Conservation (phyloP, 2,797 vertebrate genomes). For the Phrynocephalus vlangalii region DNA sequence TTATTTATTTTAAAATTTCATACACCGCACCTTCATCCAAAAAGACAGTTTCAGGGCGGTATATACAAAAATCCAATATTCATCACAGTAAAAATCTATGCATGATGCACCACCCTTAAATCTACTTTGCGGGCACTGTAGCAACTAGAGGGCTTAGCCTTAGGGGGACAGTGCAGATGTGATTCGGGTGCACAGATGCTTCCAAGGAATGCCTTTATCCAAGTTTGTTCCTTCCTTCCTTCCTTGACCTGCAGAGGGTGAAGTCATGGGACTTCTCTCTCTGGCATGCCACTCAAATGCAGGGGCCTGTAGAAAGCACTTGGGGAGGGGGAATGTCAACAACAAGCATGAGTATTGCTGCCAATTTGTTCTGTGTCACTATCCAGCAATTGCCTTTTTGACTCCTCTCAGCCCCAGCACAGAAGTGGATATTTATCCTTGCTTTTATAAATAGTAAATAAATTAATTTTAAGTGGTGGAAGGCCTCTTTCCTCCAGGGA, state of each 20-base stretch:
- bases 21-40: neutral
- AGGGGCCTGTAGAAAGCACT: neutral
- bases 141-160: neutral
- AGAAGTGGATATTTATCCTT: neutral
- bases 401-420: neutral
- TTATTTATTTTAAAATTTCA: neutral
- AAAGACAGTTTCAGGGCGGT: neutral
- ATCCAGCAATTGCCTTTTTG: neutral
- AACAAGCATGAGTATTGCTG: neutral
- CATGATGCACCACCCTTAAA: neutral
- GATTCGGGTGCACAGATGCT: neutral
- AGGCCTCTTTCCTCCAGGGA: neutral
- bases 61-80: slow-evolving; percentile 8
- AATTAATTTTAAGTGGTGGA: neutral
- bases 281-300: neutral
- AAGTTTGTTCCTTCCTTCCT: neutral
- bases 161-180: neutral
- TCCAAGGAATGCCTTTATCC: neutral
- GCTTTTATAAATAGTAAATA: neutral
- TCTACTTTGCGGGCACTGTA: neutral
- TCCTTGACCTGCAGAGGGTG: neutral
- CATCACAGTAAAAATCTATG: neutral
- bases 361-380: neutral
- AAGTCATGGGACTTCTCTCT: neutral
- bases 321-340: neutral